Conservation (phyloP, 2,797 vertebrate species). For the Pangasius mekongensis region DNA sequence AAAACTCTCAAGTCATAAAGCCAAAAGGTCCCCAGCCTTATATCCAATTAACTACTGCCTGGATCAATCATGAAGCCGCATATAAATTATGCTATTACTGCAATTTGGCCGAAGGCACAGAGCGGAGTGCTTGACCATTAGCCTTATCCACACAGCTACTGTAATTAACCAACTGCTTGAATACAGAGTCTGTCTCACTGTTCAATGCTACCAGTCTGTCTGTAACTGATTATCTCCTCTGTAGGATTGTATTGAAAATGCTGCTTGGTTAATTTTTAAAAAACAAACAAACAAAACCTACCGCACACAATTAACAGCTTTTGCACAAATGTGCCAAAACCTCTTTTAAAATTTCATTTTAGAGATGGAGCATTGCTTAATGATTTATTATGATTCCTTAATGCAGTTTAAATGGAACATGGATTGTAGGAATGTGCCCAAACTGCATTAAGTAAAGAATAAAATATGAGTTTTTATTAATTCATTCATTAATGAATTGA, state of each 20-base stretch:
- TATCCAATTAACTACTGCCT: background rate
- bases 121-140: background rate
- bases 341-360: background rate
- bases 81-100: conserved; percentile 20
- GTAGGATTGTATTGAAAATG: background rate
- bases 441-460: background rate
- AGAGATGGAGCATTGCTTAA: background rate
- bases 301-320: background rate
- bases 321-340: background rate
- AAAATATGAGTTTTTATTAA: background rate
- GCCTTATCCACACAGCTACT: conserved; percentile 10
- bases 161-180: conserved; percentile 29
- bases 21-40: conserved; percentile 16
- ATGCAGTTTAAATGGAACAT: background rate
- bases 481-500: background rate
- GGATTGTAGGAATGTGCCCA: background rate
- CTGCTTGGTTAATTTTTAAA: background rate
- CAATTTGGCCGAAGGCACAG: conserved; percentile 13
- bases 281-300: background rate
- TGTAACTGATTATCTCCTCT: background rate
- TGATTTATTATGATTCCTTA: background rate
- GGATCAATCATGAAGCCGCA: conserved; percentile 10
- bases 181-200: background rate
- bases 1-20: conserved; percentile 12
- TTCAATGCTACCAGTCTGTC: background rate